phyloP scores from a whole-genome alignment of 2,113 vertebrate species.

The Oreochromis aureus region DNA sequence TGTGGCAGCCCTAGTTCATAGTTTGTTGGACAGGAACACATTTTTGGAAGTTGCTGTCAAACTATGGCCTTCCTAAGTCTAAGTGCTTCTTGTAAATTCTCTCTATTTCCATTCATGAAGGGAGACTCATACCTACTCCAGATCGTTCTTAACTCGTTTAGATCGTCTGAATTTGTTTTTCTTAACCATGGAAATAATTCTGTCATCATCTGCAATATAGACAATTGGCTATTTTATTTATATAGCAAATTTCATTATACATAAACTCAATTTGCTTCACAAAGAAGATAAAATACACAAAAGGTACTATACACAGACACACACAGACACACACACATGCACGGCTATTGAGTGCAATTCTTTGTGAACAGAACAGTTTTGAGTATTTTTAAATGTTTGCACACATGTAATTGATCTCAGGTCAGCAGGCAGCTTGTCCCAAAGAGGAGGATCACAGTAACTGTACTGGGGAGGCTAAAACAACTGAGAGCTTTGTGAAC shows the following conservation, averaged over 20 bases:
- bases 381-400: not conserved
- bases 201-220: not conserved
- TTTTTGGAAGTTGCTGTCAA: not conserved
- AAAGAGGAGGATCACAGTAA: not conserved
- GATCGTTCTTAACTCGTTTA: not conserved
- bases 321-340: not conserved
- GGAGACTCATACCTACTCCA: not conserved
- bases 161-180: not conserved
- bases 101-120: not conserved
- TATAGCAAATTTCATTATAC: not conserved
- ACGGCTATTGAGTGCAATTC: not conserved
- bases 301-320: not conserved
- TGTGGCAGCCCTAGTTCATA: too few species aligned
- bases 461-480: not conserved
- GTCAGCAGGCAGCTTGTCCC: not conserved
- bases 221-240: not conserved
- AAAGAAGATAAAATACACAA: not conserved
- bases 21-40: not conserved
- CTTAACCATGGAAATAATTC: not conserved
- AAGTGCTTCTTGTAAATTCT: not conserved
- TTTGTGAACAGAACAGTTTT: not conserved
- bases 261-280: not conserved
- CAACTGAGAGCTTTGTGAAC: not conserved
- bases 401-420: not conserved
- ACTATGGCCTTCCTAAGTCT: not conserved